Base-by-base conservation (phyloP, 2,113 vertebrate species). In the Hypocryptadius cinnamomeus region DNA sequence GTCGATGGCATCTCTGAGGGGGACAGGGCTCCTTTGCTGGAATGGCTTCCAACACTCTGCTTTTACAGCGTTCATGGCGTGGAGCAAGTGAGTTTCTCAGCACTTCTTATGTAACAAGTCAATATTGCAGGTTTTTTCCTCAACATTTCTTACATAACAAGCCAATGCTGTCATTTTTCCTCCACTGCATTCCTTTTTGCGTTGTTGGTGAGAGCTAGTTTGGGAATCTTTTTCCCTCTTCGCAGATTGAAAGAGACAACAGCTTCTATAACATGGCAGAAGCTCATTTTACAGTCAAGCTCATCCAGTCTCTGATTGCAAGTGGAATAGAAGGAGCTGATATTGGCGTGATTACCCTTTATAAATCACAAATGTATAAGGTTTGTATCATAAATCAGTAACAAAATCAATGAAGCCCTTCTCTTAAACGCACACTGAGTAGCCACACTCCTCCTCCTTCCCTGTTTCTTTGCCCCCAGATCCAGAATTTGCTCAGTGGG, bases 351-450 rank as follows among this genome's bases (percentile, higher is more conserved):
- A 98, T 98, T 56, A 98, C 98, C 30, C 97, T 98, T 42, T 98
- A 98, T 90, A 98, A 97, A 53, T 97, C 98, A 50, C 98, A 98
- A 94, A 98, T 98, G 98, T 83, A 61, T 56, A 98, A 98, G 98
- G 98, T 98, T 73, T 50, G 95, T 96, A 15, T 47, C 54, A 25
- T 2, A 14, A 28, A 19, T 15, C 57, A 50, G 2, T 5, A 31
- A 37, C 7, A 30, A 85, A 42, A 51, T 11, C 68, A 64, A 5
- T 33, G 33, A 50, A 59, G 15, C 8, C 0, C 0, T 56, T 74
- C 30, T 17, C 65, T 27, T 53, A 19, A 16, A 50, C 5, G 0
- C 42, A 42, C 21, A 6, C 16, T 5, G 40, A 61, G 24, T 8
- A 27, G 35, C 40, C 70, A 27, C 15, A 35, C 35, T 53, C 65